Percentiles rank a stretch among this genome's conserved stretches.
These are phyloP conservation scores for Sebastes ruberrimus DNA, from an alignment of 2,797 vertebrate species.

Conservation along the genomic window DNA sequence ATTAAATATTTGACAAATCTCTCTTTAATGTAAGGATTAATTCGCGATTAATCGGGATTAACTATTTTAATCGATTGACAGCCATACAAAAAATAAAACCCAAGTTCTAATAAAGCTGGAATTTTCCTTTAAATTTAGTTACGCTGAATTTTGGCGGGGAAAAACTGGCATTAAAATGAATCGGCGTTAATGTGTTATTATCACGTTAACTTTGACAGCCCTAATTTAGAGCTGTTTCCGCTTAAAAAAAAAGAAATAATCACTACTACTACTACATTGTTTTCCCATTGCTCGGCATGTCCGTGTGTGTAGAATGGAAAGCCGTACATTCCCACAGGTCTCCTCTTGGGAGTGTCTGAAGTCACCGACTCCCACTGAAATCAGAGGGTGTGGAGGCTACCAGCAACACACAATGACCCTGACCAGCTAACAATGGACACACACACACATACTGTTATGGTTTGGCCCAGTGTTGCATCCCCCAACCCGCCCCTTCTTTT, in stretches of 20 bases:
- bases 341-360: conserved; percentile 58
- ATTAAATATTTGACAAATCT: too few relatives aligned
- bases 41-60: too few relatives aligned
- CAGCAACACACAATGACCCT: conserved; percentile 64
- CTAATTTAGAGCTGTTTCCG: background rate
- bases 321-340: conserved; percentile 59
- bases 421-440: conserved; percentile 72
- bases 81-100: too few relatives aligned
- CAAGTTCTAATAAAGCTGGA: too few relatives aligned
- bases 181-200: too few relatives aligned
- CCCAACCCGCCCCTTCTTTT: conserved; percentile 11
- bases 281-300: conserved; percentile 33
- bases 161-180: too few relatives aligned
- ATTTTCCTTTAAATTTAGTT: too few relatives aligned
- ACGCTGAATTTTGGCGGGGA: too few relatives aligned
- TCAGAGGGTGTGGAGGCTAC: conserved; percentile 61
- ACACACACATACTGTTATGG: conserved; percentile 65
- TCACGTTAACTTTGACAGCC: too few relatives aligned
- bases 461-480: conserved; percentile 45
- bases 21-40: too few relatives aligned
- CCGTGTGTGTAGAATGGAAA: conserved; percentile 48
- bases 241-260: background rate
- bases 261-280: background rate
- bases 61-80: too few relatives aligned
- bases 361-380: conserved; percentile 65